These are phyloP conservation scores for Rhopilema esculentum DNA, from an alignment of 30 jellyfish, hydroid and myxozoan genomes.

Conservation along the genomic window DNA sequence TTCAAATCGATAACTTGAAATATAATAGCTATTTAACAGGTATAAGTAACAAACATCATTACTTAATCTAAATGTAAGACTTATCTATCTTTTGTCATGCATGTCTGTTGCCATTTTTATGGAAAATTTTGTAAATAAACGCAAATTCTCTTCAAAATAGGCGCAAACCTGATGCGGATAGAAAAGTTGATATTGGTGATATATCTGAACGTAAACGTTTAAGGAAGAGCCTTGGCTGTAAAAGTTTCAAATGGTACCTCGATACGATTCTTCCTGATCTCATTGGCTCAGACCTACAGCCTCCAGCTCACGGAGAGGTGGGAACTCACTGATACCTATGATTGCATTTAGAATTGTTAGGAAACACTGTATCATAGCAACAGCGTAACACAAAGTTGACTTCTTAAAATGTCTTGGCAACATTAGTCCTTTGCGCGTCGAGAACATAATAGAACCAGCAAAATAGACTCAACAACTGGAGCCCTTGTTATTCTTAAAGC, in stretches of 20 bases:
- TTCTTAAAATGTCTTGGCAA: too few species aligned
- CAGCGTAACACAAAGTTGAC: not conserved
- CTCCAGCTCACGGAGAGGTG: conserved; percentile 99
- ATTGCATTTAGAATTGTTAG: not conserved
- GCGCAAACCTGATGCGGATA: conserved; percentile 78
- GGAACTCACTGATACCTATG: not conserved
- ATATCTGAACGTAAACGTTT: conserved; percentile 64
- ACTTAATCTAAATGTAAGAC: too few species aligned
- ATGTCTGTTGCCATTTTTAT: too few species aligned
- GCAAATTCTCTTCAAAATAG: conserved; percentile 16
- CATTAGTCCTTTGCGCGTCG: too few species aligned
- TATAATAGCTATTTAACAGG: too few species aligned
- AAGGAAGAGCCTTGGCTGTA: conserved; percentile 78
- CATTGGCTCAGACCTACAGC: conserved; percentile 81
- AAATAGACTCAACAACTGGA: too few species aligned
- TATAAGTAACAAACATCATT: too few species aligned
- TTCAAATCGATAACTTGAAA: too few species aligned
- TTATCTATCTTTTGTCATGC: too few species aligned
- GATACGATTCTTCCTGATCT: conserved; percentile 88
- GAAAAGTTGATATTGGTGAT: conserved; percentile 80
- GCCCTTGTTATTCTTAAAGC: too few species aligned
- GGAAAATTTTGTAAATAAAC: too few species aligned
- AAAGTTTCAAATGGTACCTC: conserved; percentile 88
- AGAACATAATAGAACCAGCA: not conserved
- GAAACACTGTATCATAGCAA: not conserved